A percentile compares a stretch with the other conserved stretches of the same genome.
Evolutionary conservation across 2,888 invertebrate genomes (phyloP).

Genomic region (Bhutanitis thaidina): DNA sequence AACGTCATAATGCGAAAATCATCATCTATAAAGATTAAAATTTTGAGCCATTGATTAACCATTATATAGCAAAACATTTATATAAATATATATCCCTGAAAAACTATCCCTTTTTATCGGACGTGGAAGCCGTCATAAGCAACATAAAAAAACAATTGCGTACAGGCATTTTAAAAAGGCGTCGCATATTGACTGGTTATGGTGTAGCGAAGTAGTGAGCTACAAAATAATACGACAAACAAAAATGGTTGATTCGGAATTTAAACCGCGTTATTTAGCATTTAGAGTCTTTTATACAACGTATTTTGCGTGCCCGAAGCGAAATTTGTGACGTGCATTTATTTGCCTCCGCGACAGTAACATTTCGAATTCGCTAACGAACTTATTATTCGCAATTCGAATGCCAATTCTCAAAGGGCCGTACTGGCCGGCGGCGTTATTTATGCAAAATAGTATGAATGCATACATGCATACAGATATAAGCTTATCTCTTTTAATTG

Average conservation of each 20-base stretch:
- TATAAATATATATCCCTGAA: no score
- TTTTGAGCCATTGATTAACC: no score
- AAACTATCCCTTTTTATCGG: no score
- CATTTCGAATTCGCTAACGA: constrained; percentile 53
- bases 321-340: constrained; percentile 47
- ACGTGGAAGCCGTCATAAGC: no score
- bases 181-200: constrained; percentile 11
- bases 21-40: no score
- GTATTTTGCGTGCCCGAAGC: constrained; percentile 36
- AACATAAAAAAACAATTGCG: no score
- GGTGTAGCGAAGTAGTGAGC: constrained; percentile 2
- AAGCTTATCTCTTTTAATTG: constrained; percentile 16
- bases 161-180: neutral
- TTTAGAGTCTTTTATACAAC: constrained; percentile 23
- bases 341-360: constrained; percentile 44
- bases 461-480: constrained; percentile 5
- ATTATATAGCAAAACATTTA: no score
- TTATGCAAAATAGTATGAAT: constrained; percentile 13
- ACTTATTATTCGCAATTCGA: constrained; percentile 51
- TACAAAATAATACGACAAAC: constrained; percentile 17
- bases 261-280: neutral
- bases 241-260: neutral
- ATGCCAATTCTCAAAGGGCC: constrained; percentile 39
- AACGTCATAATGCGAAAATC: no score
- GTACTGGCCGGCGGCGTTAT: constrained; percentile 15